These are phyloP conservation scores for Pelodiscus sinensis DNA, from an alignment of 2,113 vertebrate species.

Conservation along the genomic window DNA sequence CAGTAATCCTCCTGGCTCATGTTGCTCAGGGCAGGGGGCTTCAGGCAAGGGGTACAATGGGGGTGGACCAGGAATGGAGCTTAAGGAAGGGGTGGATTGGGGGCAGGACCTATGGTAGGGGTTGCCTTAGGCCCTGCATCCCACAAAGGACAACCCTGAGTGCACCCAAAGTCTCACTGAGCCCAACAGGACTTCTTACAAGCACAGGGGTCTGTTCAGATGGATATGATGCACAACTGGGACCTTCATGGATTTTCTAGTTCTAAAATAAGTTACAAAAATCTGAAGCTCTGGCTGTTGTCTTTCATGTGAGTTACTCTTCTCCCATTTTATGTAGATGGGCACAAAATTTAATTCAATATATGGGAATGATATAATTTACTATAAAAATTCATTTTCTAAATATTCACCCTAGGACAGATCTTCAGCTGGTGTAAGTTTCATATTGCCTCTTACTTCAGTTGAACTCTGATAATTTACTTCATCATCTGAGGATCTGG, in stretches of 20 bases:
- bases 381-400: background rate
- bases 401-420: background rate
- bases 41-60: no score
- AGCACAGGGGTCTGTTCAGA: background rate
- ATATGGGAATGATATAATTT: background rate
- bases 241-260: background rate
- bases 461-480: background rate
- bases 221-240: background rate
- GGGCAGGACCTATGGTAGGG: no score
- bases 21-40: no score
- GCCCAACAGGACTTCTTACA: background rate
- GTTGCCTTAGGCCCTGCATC: no score
- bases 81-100: no score
- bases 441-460: background rate
- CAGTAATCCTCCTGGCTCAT: no score
- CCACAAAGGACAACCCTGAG: no score
- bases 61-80: no score
- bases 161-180: background rate
- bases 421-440: background rate
- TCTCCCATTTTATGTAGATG: background rate
- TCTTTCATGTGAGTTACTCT: background rate
- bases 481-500: background rate
- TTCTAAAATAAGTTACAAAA: no score
- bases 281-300: no score
- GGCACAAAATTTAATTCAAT: background rate